A percentile compares a stretch with the other conserved stretches of the same genome.
Conservation (phyloP, 2,888 invertebrate species). For the Volucella zonaria region DNA sequence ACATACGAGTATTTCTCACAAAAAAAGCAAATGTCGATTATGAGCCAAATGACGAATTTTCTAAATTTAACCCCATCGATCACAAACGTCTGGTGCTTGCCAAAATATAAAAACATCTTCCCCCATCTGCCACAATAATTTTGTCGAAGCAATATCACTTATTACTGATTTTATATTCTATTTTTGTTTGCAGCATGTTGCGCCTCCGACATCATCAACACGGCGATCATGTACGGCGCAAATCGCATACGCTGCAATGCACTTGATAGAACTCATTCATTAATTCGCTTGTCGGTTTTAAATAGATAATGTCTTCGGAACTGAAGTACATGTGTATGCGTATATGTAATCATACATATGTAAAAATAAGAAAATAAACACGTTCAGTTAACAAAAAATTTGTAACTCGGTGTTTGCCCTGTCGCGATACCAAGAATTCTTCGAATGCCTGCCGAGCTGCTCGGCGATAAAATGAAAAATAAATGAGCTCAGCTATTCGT, state of each 20-base stretch:
- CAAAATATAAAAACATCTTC: constrained; percentile 37
- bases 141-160: constrained; percentile 29
- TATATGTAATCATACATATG: too few relatives aligned
- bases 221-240: constrained; percentile 1
- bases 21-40: constrained; percentile 46
- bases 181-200: constrained; percentile 27
- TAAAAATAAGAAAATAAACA: constrained; percentile 40
- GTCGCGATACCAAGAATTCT: constrained; percentile 58
- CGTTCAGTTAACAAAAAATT: constrained; percentile 30
- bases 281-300: constrained; percentile 37
- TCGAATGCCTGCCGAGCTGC: constrained; percentile 48
- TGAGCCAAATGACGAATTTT: constrained; percentile 53
- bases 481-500: constrained; percentile 27
- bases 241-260: constrained; percentile 13
- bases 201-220: constrained; percentile 2
- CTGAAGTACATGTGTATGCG: constrained; percentile 20
- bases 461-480: constrained; percentile 38
- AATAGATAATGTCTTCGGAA: constrained; percentile 22
- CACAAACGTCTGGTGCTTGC: constrained; percentile 55
- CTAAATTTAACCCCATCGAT: constrained; percentile 62
- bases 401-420: constrained; percentile 46
- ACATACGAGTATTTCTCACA: background rate
- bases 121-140: constrained; percentile 30
- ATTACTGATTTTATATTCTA: constrained; percentile 9
- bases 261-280: constrained; percentile 42